phyloP scores from a whole-genome alignment of 2,113 vertebrate genomes.

The Cyanoramphus novaezelandiae region DNA sequence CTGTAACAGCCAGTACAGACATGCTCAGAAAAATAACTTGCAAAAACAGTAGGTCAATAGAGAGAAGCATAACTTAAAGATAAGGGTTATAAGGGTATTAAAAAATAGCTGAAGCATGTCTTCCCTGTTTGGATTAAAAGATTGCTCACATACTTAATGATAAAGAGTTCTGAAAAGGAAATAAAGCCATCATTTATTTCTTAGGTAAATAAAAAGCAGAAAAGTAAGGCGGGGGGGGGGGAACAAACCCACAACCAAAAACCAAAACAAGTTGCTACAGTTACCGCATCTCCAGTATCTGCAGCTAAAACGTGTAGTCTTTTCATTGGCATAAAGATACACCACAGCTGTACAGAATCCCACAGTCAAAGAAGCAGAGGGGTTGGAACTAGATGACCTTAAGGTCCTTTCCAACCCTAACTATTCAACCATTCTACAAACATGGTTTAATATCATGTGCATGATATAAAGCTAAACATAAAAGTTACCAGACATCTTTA shows the following conservation, averaged over 20 bases:
- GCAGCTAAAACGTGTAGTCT: not conserved
- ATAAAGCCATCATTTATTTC: not conserved
- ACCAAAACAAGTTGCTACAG: not conserved
- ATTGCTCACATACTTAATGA: not conserved
- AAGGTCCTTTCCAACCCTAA: not conserved
- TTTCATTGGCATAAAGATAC: not conserved
- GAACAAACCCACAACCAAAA: not conserved
- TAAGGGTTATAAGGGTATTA: not conserved
- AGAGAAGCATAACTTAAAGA: constrained; percentile 14
- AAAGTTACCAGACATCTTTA: not conserved
- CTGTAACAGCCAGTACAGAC: not conserved
- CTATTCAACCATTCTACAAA: not conserved
- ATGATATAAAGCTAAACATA: not conserved
- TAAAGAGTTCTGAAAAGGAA: not conserved
- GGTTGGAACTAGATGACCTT: not conserved
- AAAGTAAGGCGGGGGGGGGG: not conserved
- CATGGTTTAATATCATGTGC: not conserved
- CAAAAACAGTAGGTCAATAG: not conserved
- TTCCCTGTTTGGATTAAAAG: not conserved
- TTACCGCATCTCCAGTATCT: not conserved
- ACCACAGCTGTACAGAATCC: not conserved
- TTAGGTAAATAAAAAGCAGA: not conserved
- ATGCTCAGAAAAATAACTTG: constrained; percentile 43
- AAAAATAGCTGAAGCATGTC: not conserved
- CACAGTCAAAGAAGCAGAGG: not conserved